phyloP scores from a whole-genome alignment of 2,113 vertebrate species.

The Thalassoma bifasciatum region DNA sequence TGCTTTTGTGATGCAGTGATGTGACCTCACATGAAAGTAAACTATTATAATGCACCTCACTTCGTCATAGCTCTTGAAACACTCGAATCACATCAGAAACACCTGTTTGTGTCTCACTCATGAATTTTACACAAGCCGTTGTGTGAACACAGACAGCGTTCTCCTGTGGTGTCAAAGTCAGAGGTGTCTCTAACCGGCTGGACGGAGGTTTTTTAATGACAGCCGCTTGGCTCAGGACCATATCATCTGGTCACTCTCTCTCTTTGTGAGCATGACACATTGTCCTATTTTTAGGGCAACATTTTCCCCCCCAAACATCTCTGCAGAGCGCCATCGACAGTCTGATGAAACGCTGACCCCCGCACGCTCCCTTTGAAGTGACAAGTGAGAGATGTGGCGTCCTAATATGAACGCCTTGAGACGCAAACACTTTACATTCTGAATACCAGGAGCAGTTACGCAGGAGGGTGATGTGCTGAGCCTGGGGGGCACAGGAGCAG shows the following conservation, averaged over 20 bases:
- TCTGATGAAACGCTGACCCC: constrained; percentile 68
- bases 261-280: constrained; percentile 55
- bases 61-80: no score
- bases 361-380: constrained; percentile 73
- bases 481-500: constrained; percentile 49
- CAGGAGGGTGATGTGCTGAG: constrained; percentile 34
- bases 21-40: no score
- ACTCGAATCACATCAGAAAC: no score
- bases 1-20: no score
- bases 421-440: constrained; percentile 68
- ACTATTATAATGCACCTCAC: no score
- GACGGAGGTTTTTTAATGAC: constrained; percentile 72
- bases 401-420: constrained; percentile 67
- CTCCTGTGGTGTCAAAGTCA: no score
- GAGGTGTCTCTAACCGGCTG: constrained; percentile 40
- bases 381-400: constrained; percentile 72
- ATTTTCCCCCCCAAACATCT: constrained; percentile 63
- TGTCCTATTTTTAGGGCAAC: constrained; percentile 75
- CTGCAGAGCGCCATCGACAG: constrained; percentile 59
- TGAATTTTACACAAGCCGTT: no score
- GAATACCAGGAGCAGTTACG: constrained; percentile 48
- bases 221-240: constrained; percentile 62
- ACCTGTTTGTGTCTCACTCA: no score
- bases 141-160: no score
- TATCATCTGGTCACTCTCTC: constrained; percentile 64